Percentiles rank a stretch among this genome's conserved stretches.
phyloP scores from a whole-genome alignment of 1,140 invertebrate species.

The Zaprionus kolodkinae region DNA sequence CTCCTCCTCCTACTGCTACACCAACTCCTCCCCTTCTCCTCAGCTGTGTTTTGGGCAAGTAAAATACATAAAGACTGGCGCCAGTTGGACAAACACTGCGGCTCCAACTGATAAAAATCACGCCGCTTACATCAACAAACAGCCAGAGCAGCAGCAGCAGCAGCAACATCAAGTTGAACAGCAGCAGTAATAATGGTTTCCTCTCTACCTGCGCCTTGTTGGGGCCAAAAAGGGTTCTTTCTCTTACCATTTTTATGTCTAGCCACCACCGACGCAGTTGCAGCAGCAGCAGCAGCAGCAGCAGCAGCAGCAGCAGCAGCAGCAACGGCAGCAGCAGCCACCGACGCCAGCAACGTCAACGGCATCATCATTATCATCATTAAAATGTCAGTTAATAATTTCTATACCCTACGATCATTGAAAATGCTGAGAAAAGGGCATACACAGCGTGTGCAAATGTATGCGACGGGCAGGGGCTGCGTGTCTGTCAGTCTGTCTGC shows the following conservation, averaged over 20 bases:
- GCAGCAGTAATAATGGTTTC: constrained; percentile 29
- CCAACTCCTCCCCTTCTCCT: not conserved
- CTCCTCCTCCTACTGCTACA: not conserved
- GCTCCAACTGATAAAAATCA: constrained; percentile 62
- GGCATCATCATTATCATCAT: constrained; percentile 82
- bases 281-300: constrained; percentile 53
- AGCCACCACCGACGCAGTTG: constrained; percentile 80
- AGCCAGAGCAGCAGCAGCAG: constrained; percentile 32
- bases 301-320: constrained; percentile 41
- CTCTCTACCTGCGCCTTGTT: constrained; percentile 29
- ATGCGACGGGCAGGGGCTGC: no score
- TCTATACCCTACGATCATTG: constrained; percentile 28
- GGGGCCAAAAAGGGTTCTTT: constrained; percentile 45
- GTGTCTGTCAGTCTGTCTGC: no score
- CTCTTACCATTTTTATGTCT: constrained; percentile 52
- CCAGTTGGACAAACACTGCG: constrained; percentile 61
- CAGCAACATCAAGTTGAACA: constrained; percentile 9
- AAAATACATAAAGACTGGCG: constrained; percentile 63
- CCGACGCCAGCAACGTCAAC: constrained; percentile 61
- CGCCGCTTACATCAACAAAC: constrained; percentile 58
- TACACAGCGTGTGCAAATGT: no score
- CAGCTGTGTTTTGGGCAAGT: constrained; percentile 1
- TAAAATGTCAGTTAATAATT: constrained; percentile 83
- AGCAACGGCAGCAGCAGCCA: constrained; percentile 40
- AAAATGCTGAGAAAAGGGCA: no score